Evolutionary conservation across 2,888 invertebrate genomes (phyloP), one percentile per base, ranked within the genome.

Genomic region (Ophioninae sp.): DNA sequence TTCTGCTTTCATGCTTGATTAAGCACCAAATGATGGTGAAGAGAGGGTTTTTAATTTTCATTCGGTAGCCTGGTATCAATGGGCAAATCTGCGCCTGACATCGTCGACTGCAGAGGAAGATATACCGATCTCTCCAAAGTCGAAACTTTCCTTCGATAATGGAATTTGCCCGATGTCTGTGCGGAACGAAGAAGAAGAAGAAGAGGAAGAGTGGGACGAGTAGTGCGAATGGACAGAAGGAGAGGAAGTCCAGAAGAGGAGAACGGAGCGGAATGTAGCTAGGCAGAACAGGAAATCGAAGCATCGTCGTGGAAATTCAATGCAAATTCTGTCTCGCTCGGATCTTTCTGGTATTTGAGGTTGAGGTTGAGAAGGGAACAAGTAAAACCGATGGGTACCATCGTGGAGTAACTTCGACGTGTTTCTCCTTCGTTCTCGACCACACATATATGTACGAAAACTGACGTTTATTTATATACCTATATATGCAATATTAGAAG

Each of bases 271-370:
- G 65, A 76, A 72, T 61, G 80, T 57, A 56, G 74, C 37, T 81
- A 79, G 75, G 84, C 81, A 85, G 85, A 69, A 79, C 81, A 81
- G 83, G 78, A 79, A 81, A 81, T 75, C 78, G 81, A 78, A 84
- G 72, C 69, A 88, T 83, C 86, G 50, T 83, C 83, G 81, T 70
- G 74, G 83, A 84, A 84, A 84, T 84, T 84, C 83, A 81, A 84
- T 84, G 83, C 70, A 81, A 81, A 81, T 84, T 78, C 74, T 72
- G 81, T 70, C 78, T 67, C 74, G 74, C 65, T 73, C 80, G 74
- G 77, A 68, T 78, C 78, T 84, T 78, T 81, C 76, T 81, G 81
- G 81, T 74, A 75, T 83, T 81, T 74, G 74, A 50, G 81, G 74
- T 69, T 62, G 50, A 62, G 50, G 79, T 39, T 57, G 78, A 50